Conservation (phyloP, 2,113 vertebrate genomes). For the Blennius ocellaris region DNA sequence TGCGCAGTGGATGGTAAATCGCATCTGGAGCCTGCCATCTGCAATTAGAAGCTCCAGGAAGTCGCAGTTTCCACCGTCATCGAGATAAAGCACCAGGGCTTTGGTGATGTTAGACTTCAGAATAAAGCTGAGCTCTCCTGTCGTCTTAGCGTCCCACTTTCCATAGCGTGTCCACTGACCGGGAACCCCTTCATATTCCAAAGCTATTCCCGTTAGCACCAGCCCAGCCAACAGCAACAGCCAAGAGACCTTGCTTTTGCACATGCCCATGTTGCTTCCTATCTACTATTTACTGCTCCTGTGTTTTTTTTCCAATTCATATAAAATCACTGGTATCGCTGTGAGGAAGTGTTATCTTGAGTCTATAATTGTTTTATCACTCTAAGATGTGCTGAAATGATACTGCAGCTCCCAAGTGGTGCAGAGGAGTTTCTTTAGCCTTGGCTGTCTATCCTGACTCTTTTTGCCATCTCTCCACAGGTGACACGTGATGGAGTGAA, state of each 20-base stretch:
- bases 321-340: constrained; percentile 28
- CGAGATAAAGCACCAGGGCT: constrained; percentile 91
- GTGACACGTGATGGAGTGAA: constrained; percentile 54
- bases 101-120: constrained; percentile 90
- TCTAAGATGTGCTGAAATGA: constrained; percentile 52
- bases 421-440: constrained; percentile 63
- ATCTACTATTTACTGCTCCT: constrained; percentile 53
- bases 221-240: constrained; percentile 73
- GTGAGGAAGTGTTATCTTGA: constrained; percentile 46
- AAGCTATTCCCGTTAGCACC: constrained; percentile 70
- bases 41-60: constrained; percentile 92
- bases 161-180: constrained; percentile 95
- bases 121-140: constrained; percentile 92
- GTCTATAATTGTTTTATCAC: constrained; percentile 36
- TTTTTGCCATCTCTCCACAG: constrained; percentile 75
- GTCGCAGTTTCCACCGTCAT: constrained; percentile 95
- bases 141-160: constrained; percentile 88
- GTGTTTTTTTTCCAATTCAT: constrained; percentile 51
- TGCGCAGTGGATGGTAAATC: constrained; percentile 92
- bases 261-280: constrained; percentile 71
- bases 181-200: constrained; percentile 92
- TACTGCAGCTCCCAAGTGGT: constrained; percentile 23
- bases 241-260: constrained; percentile 45
- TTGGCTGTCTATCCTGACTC: constrained; percentile 76
- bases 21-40: constrained; percentile 88